Evolutionary conservation across 2,113 vertebrate genomes (phyloP).

Genomic region (Falco punctatus): DNA sequence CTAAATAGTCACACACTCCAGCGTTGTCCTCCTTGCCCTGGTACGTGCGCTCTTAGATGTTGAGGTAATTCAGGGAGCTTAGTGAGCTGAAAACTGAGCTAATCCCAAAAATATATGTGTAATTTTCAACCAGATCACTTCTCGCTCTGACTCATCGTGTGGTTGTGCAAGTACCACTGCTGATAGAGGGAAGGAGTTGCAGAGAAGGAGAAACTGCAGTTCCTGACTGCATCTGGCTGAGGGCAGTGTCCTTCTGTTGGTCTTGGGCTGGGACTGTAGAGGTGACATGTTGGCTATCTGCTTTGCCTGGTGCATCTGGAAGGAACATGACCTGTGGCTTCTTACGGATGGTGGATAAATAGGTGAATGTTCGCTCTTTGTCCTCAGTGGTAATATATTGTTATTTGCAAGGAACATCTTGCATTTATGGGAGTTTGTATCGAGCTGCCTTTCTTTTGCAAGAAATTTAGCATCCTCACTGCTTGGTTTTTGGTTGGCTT

Average conservation of each 20-base stretch:
- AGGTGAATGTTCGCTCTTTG: background rate
- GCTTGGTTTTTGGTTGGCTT: background rate
- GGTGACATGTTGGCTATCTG: fast-evolving
- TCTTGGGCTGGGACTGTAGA: background rate
- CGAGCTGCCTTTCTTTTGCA: background rate
- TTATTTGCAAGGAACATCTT: background rate
- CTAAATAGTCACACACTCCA: background rate
- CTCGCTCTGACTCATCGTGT: background rate
- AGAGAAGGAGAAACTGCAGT: background rate
- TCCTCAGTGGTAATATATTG: fast-evolving
- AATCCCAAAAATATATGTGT: background rate
- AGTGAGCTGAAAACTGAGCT: background rate
- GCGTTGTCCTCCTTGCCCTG: background rate
- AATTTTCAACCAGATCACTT: background rate
- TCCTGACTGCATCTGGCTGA: background rate
- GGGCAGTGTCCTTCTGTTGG: background rate
- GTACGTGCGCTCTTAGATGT: background rate
- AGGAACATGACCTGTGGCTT: fast-evolving
- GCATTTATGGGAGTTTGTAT: background rate
- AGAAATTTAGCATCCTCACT: background rate
- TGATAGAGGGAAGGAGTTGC: background rate
- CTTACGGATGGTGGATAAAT: fast-evolving
- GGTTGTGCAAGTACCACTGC: background rate
- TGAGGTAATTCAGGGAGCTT: background rate
- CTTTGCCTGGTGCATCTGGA: background rate